Conservation (phyloP, 2,113 vertebrate genomes). For the Otus sunia region DNA sequence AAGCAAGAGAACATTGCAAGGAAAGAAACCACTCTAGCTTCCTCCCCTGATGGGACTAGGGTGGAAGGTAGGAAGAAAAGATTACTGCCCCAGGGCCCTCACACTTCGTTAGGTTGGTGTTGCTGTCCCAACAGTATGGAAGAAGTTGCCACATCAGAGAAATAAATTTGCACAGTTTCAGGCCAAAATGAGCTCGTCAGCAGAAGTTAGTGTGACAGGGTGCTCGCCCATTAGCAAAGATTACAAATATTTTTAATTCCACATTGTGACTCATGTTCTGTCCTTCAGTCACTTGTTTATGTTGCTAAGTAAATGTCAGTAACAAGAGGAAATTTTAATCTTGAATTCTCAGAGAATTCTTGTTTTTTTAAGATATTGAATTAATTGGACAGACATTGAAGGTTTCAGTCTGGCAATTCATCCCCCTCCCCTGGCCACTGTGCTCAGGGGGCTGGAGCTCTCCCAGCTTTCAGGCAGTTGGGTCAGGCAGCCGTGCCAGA, state of each 20-base stretch:
- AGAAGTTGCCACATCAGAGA: not conserved
- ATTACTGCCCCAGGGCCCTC: not conserved
- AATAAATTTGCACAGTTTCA: not conserved
- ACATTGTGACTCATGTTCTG: not conserved
- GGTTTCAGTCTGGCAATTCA: not conserved
- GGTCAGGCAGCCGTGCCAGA: not conserved
- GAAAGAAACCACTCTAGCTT: not conserved
- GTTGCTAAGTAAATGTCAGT: not conserved
- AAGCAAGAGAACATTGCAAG: not conserved
- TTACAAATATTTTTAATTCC: not conserved
- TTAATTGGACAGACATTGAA: not conserved
- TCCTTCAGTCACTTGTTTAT: not conserved
- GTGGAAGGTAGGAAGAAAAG: not conserved
- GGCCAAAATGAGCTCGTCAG: not conserved
- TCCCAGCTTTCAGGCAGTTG: not conserved
- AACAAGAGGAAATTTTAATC: not conserved
- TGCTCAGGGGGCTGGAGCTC: not conserved
- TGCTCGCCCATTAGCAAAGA: not conserved
- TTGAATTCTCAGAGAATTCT: not conserved
- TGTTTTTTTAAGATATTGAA: not conserved
- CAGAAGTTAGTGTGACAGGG: not conserved
- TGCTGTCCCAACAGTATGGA: not conserved
- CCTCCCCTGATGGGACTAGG: not conserved
- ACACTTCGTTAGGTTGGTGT: not conserved
- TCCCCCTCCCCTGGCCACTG: not conserved